phyloP scores from a whole-genome alignment of 2,797 vertebrate species.

The Borostomias antarcticus region DNA sequence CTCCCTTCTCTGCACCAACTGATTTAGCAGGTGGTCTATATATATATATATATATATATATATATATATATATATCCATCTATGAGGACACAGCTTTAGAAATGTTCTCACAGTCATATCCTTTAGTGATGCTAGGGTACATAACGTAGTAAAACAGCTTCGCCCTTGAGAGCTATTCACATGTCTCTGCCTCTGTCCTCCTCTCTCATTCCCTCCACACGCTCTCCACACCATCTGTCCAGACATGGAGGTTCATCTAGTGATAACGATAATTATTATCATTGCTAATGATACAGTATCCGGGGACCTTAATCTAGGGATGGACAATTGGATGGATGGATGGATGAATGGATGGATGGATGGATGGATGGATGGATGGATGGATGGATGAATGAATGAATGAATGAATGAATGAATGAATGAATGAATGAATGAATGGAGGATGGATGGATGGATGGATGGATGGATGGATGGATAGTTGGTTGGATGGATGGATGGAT shows the following conservation, averaged over 20 bases:
- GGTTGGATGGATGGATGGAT: too few relatives aligned
- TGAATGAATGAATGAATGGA: too few relatives aligned
- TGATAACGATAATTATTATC: too few relatives aligned
- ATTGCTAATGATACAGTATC: too few relatives aligned
- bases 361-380: too few relatives aligned
- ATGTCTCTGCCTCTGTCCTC: not conserved
- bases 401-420: too few relatives aligned
- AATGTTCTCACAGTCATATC: not conserved
- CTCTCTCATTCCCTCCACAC: not conserved
- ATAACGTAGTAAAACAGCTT: not conserved
- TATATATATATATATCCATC: slow-evolving; percentile 8
- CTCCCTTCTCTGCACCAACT: not conserved
- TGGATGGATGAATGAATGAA: too few relatives aligned
- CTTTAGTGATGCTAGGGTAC: slow-evolving; percentile 3
- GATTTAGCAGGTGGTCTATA: slow-evolving; percentile 10
- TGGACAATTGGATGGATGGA: too few relatives aligned
- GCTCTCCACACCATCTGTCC: not conserved
- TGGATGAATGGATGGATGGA: too few relatives aligned
- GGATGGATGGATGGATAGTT: too few relatives aligned
- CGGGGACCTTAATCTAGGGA: too few relatives aligned
- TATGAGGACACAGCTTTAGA: not conserved
- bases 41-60: slow-evolving; percentile 1
- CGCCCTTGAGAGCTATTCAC: not conserved
- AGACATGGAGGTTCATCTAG: not conserved
- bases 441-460: too few relatives aligned